Base-by-base conservation (phyloP, 2,113 vertebrate genomes). In the Poecile atricapillus region DNA sequence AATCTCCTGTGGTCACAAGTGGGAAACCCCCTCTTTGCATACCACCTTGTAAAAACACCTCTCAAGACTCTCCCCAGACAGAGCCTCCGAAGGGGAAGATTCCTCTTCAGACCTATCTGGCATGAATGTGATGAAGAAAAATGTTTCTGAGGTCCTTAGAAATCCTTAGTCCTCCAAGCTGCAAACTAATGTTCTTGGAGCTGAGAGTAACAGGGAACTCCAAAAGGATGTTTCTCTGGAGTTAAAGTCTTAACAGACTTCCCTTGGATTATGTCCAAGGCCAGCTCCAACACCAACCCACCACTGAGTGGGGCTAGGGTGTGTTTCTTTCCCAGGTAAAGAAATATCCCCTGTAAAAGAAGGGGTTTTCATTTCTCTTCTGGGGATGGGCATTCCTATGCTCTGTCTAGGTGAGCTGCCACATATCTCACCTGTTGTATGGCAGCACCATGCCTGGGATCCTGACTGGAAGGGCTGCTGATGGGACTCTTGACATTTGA, bases 381-480 rank as follows among this genome's bases (percentile, higher is more conserved):
- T 21, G 46, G 14, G 23, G 2, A 64, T 0, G 3, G 33, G 20
- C 35, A 86, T 7, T 31, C 8, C 35, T 37, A 3, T 46, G 31
- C 41, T 92, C 43, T 60, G 4, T 20, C 21, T 24, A 49, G 14
- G 9, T 27, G 37, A 79, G 15, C 16, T 62, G 56, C 37, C 27
- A 23, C 9, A 5, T 28, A 13, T 37, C 25, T 64, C 5, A 5
- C 59, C 25, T 64, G 25, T 23, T 20, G 24, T 49, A 27, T 50
- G 62, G 37, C 41, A 78, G 20, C 41, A 37, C 5, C 15, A 47
- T 0, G 0, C 11, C 47, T 75, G 24, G 50, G 41, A 62, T 65
- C 56, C 50, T 0, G 0, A 33, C 2, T 2, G 76, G 28, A 59
- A 35, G 15, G 44, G 23, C n/a, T 79, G 43, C 43, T 79, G 33